Conservation (phyloP, 1,140 invertebrate genomes). For the Apis florea region DNA sequence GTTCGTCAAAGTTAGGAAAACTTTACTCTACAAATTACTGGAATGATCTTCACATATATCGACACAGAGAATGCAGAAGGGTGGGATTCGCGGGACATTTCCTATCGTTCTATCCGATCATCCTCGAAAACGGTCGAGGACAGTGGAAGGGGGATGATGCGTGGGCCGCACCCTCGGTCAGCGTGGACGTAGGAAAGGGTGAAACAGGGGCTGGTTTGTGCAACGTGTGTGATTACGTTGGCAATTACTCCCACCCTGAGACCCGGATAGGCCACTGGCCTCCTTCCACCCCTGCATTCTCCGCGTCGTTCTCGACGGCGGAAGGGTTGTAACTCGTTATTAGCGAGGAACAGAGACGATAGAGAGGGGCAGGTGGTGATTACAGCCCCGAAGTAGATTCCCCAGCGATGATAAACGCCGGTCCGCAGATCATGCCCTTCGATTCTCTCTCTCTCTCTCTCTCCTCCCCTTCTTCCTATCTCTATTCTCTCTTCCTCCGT, state of each 20-base stretch:
- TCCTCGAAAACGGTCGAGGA: slow-evolving; percentile 64
- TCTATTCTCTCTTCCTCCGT: neutral
- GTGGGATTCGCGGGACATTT: slow-evolving; percentile 53
- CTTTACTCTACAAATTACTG: too few relatives aligned
- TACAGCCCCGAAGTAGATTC: slow-evolving; percentile 74
- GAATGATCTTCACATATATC: too few relatives aligned
- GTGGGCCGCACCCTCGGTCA: slow-evolving; percentile 63
- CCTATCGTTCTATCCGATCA: slow-evolving; percentile 66
- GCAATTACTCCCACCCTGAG: slow-evolving; percentile 76
- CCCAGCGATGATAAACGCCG: slow-evolving; percentile 73
- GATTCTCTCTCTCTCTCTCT: neutral
- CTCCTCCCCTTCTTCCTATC: neutral
- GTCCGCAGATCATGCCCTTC: slow-evolving; percentile 56
- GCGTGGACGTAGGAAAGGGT: slow-evolving; percentile 31
- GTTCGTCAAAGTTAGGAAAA: too few relatives aligned
- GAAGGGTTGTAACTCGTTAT: slow-evolving; percentile 78
- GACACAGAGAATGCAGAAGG: neutral
- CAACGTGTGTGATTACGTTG: slow-evolving; percentile 78
- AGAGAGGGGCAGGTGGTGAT: slow-evolving; percentile 71
- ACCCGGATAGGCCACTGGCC: slow-evolving; percentile 37
- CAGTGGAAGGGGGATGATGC: slow-evolving; percentile 34
- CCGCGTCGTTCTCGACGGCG: slow-evolving; percentile 54
- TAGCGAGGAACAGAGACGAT: slow-evolving; percentile 67
- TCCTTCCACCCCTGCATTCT: slow-evolving; percentile 41
- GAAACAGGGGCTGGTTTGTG: slow-evolving; percentile 65